Evolutionary conservation across 2,113 vertebrate genomes (phyloP), one percentile per base, ranked within the genome.

Genomic region (Mesoclemmys tuberculata): DNA sequence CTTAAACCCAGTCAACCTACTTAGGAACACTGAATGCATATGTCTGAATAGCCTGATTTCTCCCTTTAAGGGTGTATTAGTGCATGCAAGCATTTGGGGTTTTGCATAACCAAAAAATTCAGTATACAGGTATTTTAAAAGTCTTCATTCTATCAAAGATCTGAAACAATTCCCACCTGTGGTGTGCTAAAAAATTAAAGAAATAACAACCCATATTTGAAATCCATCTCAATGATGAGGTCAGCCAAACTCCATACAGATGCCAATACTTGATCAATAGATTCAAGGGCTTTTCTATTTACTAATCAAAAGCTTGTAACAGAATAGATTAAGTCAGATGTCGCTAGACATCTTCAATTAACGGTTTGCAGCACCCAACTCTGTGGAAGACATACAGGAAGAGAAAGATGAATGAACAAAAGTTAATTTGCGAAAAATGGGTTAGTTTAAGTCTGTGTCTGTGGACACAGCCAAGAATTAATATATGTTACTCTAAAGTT

Each of bases 391-490:
- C n/a, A 80, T 83, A 51, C 78, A 75, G 58, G 16, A 51, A 41
- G 24, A 92, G 56, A 8, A 41, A 0, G 26, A 4, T 27, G 38
- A 51, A 87, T 31, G 52, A 91, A 44, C 2, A 85, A 10, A 85
- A 79, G 5, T 35, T 68, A 84, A 52, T 14, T 21, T 6, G 22
- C 3, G 58, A 86, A 79, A 22, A 78, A 74, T 64, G 85, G 2
- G 1, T 6, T 88, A 52, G 13, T 52, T 51, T 51, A 79, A 55
- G 2, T 68, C 38, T 71, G 21, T n/a, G 55, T 6, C 52, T 41
- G 3, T 24, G 71, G 48, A 10, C 10, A 6, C 12, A 71, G 75
- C 0, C 5, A 74, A 5, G 0, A 21, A 88, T 78, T 84, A 10
- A 27, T 5, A 78, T 56, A 87, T 3, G 2, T 61, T 85, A 29